Percentiles rank a stretch among this genome's conserved stretches.
phyloP scores from a whole-genome alignment of 2,113 vertebrate genomes.

The Brienomyrus brachyistius region DNA sequence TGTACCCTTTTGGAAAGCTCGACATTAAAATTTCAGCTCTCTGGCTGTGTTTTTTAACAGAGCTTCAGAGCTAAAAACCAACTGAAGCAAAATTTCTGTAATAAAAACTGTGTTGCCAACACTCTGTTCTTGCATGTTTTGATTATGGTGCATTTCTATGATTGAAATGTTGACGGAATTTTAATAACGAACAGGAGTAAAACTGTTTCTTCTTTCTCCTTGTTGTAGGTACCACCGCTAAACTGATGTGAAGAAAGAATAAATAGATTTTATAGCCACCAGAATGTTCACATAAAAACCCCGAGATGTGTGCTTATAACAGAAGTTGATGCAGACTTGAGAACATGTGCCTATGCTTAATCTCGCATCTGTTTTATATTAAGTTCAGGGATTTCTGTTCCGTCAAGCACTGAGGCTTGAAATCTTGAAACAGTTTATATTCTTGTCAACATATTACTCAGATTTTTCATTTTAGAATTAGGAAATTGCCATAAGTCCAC shows the following conservation, averaged over 20 bases:
- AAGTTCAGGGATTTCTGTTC: neutral
- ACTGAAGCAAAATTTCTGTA: neutral
- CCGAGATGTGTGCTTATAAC: neutral
- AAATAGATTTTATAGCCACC: neutral
- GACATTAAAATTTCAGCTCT: neutral
- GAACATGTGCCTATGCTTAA: neutral
- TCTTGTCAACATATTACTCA: neutral
- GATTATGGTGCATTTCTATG: neutral
- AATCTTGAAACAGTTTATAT: neutral
- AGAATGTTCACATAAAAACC: neutral
- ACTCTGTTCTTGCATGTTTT: neutral
- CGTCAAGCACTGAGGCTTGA: neutral
- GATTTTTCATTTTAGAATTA: neutral
- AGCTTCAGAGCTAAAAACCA: neutral
- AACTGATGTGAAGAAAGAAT: neutral
- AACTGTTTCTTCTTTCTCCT: neutral
- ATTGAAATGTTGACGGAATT: neutral
- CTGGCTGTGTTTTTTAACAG: neutral
- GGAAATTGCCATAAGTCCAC: neutral
- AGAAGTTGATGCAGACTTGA: neutral
- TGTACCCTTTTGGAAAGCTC: neutral
- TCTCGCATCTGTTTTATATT: neutral
- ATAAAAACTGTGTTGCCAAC: neutral
- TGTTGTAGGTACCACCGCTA: neutral
- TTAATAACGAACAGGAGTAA: neutral